Evolutionary conservation across 1,140 invertebrate species (phyloP).

Genomic region (Caerostris extrusa): DNA sequence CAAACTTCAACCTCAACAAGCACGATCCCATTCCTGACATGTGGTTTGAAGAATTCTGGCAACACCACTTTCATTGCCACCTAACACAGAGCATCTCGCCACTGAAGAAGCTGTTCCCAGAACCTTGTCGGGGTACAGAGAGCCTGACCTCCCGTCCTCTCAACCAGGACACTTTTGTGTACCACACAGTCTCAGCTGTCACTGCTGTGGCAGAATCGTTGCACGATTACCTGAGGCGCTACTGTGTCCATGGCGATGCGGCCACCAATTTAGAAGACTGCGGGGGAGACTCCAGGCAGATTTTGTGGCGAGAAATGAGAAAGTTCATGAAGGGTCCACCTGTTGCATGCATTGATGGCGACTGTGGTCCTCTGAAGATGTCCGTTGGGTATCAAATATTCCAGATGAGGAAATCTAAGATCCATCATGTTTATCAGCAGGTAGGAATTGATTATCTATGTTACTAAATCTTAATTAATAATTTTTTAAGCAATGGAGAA

Average conservation of each 20-base stretch:
- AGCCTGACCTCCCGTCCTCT: constrained; percentile 60
- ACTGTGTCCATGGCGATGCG: constrained; percentile 78
- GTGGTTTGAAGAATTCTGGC: constrained; percentile 83
- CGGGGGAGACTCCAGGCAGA: constrained; percentile 78
- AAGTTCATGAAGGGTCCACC: constrained; percentile 13
- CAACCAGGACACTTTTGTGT: constrained; percentile 80
- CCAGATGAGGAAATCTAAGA: constrained; percentile 39
- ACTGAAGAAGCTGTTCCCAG: constrained; percentile 76
- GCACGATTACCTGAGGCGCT: constrained; percentile 79
- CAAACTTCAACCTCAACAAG: constrained; percentile 80
- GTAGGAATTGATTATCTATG: not conserved
- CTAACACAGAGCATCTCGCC: constrained; percentile 79
- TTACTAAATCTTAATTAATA: too few species aligned
- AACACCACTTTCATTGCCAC: constrained; percentile 81
- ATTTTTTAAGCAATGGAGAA: too few species aligned
- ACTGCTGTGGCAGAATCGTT: constrained; percentile 82
- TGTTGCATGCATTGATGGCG: not conserved
- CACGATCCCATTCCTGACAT: constrained; percentile 81
- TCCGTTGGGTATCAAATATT: constrained; percentile 66
- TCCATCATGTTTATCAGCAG: constrained; percentile 65
- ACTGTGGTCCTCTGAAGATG: constrained; percentile 56
- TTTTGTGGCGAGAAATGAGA: constrained; percentile 65
- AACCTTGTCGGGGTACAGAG: constrained; percentile 75
- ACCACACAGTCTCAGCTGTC: constrained; percentile 82
- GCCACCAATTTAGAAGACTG: constrained; percentile 80